Conservation (phyloP, 2,888 invertebrate genomes). For the Elysia crispata region DNA sequence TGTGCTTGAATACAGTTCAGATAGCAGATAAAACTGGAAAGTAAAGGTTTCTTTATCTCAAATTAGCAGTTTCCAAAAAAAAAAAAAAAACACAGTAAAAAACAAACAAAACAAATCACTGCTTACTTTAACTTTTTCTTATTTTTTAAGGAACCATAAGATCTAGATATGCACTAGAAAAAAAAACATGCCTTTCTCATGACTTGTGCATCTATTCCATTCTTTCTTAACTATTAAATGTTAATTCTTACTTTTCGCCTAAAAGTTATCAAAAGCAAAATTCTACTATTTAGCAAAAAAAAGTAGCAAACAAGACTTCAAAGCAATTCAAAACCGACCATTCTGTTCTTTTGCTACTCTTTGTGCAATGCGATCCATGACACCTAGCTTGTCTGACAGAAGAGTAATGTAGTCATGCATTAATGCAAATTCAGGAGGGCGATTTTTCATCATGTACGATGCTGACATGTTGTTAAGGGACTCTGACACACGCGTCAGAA, state of each 20-base stretch:
- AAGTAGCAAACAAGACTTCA: neutral
- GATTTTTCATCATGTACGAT: constrained; percentile 81
- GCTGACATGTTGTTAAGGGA: constrained; percentile 81
- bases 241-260: no score
- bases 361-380: constrained; percentile 83
- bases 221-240: neutral
- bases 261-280: neutral
- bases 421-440: constrained; percentile 82
- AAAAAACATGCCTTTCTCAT: no score
- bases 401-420: constrained; percentile 82
- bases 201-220: neutral
- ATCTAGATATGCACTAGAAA: no score
- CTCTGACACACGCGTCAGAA: constrained; percentile 81
- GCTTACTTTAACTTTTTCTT: no score
- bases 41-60: no score
- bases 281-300: constrained; percentile 14
- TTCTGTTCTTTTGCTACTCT: constrained; percentile 83
- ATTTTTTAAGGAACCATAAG: no score
- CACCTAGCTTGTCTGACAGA: constrained; percentile 82
- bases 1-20: no score
- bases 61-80: no score
- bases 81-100: neutral
- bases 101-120: no score
- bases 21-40: no score
- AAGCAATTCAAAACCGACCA: constrained; percentile 74